Conservation (phyloP, 2,888 invertebrate species). For the Sarcophaga carnaria region DNA sequence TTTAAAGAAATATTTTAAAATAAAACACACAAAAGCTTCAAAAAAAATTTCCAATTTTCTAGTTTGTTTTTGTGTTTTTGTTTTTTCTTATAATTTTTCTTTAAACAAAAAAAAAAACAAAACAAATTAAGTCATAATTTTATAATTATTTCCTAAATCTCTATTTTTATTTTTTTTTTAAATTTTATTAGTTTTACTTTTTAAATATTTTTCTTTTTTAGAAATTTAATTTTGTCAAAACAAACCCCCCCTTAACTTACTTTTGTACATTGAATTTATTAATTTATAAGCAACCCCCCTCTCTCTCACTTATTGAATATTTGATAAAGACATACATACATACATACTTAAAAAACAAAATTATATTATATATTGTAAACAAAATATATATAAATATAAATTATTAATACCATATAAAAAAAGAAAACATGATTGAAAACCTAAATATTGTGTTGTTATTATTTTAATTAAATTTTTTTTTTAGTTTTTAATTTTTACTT, state of each 20-base stretch:
- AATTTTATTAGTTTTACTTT: conserved; percentile 17
- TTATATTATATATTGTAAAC: background rate
- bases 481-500: conserved; percentile 41
- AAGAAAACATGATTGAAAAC: conserved; percentile 40
- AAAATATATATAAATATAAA: conserved; percentile 42
- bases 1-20: conserved; percentile 39
- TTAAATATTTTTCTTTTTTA: conserved; percentile 29
- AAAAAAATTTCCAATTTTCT: conserved; percentile 43
- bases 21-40: conserved; percentile 5
- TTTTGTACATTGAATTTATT: conserved; percentile 62
- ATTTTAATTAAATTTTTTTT: conserved; percentile 48
- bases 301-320: conserved; percentile 1
- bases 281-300: conserved; percentile 44
- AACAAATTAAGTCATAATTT: conserved; percentile 55
- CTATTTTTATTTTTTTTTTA: conserved; percentile 22
- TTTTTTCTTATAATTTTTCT: background rate
- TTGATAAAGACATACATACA: conserved; percentile 50
- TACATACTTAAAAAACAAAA: background rate
- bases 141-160: conserved; percentile 72
- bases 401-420: conserved; percentile 24
- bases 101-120: background rate
- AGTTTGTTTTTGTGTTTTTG: background rate
- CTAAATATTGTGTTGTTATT: conserved; percentile 62
- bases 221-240: conserved; percentile 68
- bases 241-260: conserved; percentile 39